Evolutionary conservation across 2,113 vertebrate genomes (phyloP).

Genomic region (Hipposideros armiger): DNA sequence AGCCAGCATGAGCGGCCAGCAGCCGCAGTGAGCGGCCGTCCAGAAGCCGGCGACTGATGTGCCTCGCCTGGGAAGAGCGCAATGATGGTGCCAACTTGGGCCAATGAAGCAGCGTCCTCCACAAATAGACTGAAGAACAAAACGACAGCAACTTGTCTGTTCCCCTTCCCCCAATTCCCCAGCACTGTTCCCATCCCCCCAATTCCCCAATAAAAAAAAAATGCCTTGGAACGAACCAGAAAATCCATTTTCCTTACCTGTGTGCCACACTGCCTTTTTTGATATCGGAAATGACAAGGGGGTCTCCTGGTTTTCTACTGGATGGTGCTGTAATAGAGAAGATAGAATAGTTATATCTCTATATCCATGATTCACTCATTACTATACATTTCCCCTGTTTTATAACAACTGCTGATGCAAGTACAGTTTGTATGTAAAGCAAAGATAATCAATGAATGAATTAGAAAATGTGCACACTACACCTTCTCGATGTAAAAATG

Average conservation of each 20-base stretch:
- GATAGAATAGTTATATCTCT: slow-evolving; percentile 53
- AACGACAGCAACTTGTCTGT: too few relatives aligned
- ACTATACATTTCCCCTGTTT: neutral
- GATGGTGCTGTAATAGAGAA: slow-evolving; percentile 93
- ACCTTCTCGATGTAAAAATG: neutral
- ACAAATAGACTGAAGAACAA: too few relatives aligned
- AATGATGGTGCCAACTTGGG: too few relatives aligned
- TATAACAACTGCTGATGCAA: neutral
- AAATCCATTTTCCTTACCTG: slow-evolving; percentile 89
- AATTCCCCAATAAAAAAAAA: too few relatives aligned
- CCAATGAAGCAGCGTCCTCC: too few relatives aligned
- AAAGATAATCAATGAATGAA: neutral
- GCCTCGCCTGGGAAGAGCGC: too few relatives aligned
- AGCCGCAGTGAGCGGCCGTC: too few relatives aligned
- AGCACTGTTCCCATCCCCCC: too few relatives aligned
- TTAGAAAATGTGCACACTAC: neutral
- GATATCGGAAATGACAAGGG: slow-evolving; percentile 99
- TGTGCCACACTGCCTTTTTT: slow-evolving; percentile 99
- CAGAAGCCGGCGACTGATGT: too few relatives aligned
- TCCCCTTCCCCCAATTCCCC: too few relatives aligned
- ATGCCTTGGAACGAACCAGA: neutral
- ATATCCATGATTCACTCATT: neutral
- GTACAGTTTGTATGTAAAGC: neutral
- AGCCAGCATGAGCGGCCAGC: too few relatives aligned
- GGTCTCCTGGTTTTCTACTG: slow-evolving; percentile 96